Evolutionary conservation across 2,888 invertebrate genomes (phyloP).

Genomic region (Stenoptilia bipunctidactyla): DNA sequence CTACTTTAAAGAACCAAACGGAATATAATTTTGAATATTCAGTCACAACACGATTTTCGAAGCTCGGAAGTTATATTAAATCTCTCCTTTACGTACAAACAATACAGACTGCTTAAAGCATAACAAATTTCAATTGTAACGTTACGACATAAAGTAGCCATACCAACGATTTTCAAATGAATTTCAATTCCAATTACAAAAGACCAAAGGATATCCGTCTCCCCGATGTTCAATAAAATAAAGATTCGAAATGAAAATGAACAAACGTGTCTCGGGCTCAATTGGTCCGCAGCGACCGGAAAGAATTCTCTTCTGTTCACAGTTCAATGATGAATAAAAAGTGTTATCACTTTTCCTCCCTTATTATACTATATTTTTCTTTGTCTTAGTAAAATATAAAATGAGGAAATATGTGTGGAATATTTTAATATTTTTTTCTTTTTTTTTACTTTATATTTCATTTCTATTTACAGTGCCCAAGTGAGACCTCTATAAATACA

Average conservation of each 20-base stretch:
- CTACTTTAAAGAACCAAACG: no score
- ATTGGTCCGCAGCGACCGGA: conserved; percentile 8
- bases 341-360: not conserved
- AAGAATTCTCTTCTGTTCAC: conserved; percentile 7
- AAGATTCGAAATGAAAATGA: conserved; percentile 26
- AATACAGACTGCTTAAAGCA: no score
- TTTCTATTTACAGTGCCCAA: no score
- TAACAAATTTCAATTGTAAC: no score
- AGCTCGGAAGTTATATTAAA: no score
- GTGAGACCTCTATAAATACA: no score
- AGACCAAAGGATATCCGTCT: conserved; percentile 26
- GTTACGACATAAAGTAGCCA: no score
- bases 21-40: no score
- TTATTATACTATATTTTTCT: conserved; percentile 2
- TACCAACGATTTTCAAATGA: conserved; percentile 21
- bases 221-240: conserved; percentile 23
- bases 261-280: conserved; percentile 10
- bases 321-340: not conserved
- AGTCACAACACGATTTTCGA: no score
- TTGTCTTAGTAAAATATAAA: no score
- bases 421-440: not conserved
- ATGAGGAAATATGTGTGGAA: not conserved
- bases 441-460: no score
- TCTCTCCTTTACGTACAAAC: no score
- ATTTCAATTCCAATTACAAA: conserved; percentile 30